phyloP scores from a whole-genome alignment of 2,888 invertebrate species.

The Hydrotaea diabolus region DNA sequence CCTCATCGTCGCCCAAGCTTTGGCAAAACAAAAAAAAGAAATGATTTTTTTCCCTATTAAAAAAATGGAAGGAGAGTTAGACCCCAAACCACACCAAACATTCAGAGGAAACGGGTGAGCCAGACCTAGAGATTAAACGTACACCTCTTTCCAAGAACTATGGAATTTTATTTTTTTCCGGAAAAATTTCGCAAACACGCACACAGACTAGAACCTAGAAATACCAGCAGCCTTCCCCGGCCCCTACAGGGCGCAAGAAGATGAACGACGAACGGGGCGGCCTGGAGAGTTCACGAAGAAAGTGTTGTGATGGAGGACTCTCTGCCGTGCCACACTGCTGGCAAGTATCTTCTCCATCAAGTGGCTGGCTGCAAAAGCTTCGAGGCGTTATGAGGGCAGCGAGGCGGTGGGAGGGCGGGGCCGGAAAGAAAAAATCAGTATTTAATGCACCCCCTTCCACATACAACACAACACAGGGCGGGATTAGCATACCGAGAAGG shows the following conservation, averaged over 20 bases:
- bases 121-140: conserved; percentile 54
- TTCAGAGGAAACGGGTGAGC: background rate
- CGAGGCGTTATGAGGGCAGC: too few species aligned
- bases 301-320: conserved; percentile 43
- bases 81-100: background rate
- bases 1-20: background rate
- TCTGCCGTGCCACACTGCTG: background rate
- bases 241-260: background rate
- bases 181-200: conserved; percentile 30
- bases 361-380: conserved; percentile 26
- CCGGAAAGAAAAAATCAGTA: conserved; percentile 60
- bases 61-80: conserved; percentile 3
- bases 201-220: conserved; percentile 8
- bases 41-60: background rate
- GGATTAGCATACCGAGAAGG: conserved; percentile 68
- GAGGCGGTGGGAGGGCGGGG: background rate
- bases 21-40: background rate
- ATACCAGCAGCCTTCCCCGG: conserved; percentile 1
- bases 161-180: background rate
- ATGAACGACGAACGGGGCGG: conserved; percentile 13
- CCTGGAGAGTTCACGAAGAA: conserved; percentile 37
- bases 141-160: conserved; percentile 45
- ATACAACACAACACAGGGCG: conserved; percentile 65
- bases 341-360: conserved; percentile 21
- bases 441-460: conserved; percentile 64